Evolutionary conservation across 1,140 invertebrate genomes (phyloP).

Genomic region (Sarcophaga peregrina): DNA sequence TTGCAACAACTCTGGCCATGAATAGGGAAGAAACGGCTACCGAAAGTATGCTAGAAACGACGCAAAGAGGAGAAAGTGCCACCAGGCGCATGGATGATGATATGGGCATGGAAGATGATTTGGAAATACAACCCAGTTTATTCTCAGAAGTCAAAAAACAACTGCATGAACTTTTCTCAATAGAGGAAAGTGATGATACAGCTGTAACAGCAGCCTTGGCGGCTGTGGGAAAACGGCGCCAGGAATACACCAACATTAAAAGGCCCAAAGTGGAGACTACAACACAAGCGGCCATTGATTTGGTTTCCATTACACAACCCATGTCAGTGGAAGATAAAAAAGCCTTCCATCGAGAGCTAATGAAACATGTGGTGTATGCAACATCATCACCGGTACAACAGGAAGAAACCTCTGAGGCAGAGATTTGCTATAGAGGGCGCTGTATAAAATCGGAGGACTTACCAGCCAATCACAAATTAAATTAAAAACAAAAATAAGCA

Average conservation of each 20-base stretch:
- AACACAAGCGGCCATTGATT: constrained; percentile 50
- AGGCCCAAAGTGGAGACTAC: constrained; percentile 53
- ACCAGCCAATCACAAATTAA: constrained; percentile 63
- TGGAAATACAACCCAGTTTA: constrained; percentile 62
- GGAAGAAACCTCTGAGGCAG: constrained; percentile 78
- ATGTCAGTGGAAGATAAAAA: constrained; percentile 49
- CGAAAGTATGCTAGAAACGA: neutral
- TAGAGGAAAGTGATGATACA: constrained; percentile 59
- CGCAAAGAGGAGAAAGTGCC: constrained; percentile 51
- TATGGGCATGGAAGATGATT: constrained; percentile 55
- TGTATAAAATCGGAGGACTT: constrained; percentile 77
- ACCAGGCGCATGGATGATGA: constrained; percentile 61
- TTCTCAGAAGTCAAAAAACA: constrained; percentile 64
- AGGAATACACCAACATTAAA: constrained; percentile 64
- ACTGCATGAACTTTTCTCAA: constrained; percentile 61
- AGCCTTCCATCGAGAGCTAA: constrained; percentile 62
- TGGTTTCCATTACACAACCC: constrained; percentile 47
- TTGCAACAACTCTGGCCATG: constrained; percentile 52
- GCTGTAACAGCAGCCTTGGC: constrained; percentile 55
- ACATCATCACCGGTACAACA: constrained; percentile 75
- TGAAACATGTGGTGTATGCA: constrained; percentile 70
- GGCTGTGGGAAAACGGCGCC: constrained; percentile 60
- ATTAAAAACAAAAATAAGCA: constrained; percentile 48
- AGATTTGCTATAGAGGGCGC: constrained; percentile 85
- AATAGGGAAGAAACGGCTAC: constrained; percentile 32